Conservation (phyloP, 2,113 vertebrate species). For the Saimiri boliviensis region DNA sequence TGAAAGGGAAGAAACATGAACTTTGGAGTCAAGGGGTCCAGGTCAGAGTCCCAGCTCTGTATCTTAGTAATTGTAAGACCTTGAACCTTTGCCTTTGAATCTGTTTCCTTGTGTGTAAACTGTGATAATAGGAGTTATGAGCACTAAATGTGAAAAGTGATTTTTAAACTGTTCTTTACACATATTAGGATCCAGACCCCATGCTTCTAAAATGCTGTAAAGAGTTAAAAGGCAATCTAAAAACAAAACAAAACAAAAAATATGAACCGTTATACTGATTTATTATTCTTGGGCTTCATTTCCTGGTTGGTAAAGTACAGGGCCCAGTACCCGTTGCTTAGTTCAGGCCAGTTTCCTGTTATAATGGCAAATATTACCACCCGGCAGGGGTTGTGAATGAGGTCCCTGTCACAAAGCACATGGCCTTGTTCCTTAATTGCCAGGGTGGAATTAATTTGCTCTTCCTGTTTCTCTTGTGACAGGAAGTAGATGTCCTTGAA, state of each 20-base stretch:
- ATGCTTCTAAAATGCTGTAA: constrained; percentile 27
- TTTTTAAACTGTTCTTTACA: constrained; percentile 37
- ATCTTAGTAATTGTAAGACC: not conserved
- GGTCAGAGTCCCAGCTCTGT: not conserved
- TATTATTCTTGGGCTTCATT: constrained; percentile 70
- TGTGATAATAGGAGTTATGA: constrained; percentile 1
- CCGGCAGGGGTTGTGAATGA: constrained; percentile 83
- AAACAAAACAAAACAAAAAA: constrained; percentile 53
- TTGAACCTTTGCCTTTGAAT: constrained; percentile 36
- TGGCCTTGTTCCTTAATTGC: constrained; percentile 86
- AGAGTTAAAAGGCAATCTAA: constrained; percentile 60
- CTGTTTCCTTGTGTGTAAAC: constrained; percentile 27
- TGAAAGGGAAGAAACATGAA: not conserved
- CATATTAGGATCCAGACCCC: not conserved
- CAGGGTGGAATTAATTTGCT: constrained; percentile 87
- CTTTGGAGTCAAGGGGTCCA: not conserved
- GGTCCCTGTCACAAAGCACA: constrained; percentile 84
- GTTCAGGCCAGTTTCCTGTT: constrained; percentile 84
- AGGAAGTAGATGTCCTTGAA: constrained; percentile 86
- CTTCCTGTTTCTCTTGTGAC: constrained; percentile 85
- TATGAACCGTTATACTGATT: constrained; percentile 62
- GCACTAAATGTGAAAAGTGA: constrained; percentile 50
- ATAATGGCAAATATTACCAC: constrained; percentile 85
- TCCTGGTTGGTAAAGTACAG: constrained; percentile 70
- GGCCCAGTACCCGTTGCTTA: constrained; percentile 65